These are phyloP conservation scores for Nothocercus julius DNA, from an alignment of 2,113 vertebrate species.

Conservation along the genomic window DNA sequence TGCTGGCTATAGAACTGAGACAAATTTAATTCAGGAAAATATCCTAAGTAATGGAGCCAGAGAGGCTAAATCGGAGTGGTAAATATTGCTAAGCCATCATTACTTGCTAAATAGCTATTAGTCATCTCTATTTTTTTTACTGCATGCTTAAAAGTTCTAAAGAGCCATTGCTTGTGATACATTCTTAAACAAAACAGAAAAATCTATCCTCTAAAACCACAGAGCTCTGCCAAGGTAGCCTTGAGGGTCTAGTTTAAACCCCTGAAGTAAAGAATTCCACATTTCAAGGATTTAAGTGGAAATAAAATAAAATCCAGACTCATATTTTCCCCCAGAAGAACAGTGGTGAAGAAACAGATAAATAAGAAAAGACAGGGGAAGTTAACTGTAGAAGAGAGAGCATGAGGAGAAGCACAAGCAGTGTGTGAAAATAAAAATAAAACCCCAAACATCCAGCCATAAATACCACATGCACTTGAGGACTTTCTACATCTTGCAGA, in stretches of 20 bases:
- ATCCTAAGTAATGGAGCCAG: slow-evolving; percentile 76
- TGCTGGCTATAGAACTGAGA: slow-evolving; percentile 81
- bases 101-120: slow-evolving; percentile 80
- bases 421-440: not conserved
- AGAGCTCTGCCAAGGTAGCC: slow-evolving; percentile 67
- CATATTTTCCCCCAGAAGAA: slow-evolving; percentile 11
- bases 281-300: slow-evolving; percentile 62
- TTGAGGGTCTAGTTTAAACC: slow-evolving; percentile 71
- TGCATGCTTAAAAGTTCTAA: slow-evolving; percentile 60
- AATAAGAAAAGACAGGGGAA: not conserved
- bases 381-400: not conserved
- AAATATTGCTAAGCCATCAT: slow-evolving; percentile 83
- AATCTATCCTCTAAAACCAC: slow-evolving; percentile 42
- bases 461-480: not conserved
- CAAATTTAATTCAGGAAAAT: slow-evolving; percentile 78
- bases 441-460: not conserved
- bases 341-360: not conserved
- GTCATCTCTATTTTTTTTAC: slow-evolving; percentile 76
- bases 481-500: accelerated
- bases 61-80: slow-evolving; percentile 74
- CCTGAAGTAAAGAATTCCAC: slow-evolving; percentile 52
- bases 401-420: not conserved
- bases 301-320: slow-evolving; percentile 62
- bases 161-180: slow-evolving; percentile 65
- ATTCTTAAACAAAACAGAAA: slow-evolving; percentile 76